Evolutionary conservation across 2,797 vertebrate genomes (phyloP).

Genomic region (Danio kyathit): DNA sequence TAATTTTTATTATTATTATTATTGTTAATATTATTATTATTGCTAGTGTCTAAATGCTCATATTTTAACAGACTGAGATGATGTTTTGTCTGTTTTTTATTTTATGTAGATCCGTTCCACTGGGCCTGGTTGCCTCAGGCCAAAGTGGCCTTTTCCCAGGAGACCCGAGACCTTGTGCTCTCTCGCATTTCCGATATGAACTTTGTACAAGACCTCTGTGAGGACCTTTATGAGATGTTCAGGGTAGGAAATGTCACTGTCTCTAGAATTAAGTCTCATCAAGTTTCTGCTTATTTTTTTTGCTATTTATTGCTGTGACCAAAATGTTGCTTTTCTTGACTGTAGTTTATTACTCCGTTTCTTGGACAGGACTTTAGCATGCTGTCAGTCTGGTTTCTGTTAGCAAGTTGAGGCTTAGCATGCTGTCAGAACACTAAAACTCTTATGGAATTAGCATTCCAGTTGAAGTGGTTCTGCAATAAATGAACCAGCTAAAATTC

Average conservation of each 20-base stretch:
- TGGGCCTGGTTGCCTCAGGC: slow-evolving; percentile 98
- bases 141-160: slow-evolving; percentile 95
- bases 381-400: slow-evolving; percentile 2
- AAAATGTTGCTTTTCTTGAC: slow-evolving; percentile 14
- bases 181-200: slow-evolving; percentile 96
- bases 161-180: slow-evolving; percentile 90
- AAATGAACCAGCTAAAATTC: neutral
- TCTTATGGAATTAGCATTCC: neutral
- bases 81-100: neutral
- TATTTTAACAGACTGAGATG: too few species aligned
- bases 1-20: too few species aligned
- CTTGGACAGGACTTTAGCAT: neutral
- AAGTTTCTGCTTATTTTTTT: neutral
- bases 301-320: neutral
- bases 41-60: too few species aligned
- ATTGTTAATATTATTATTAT: too few species aligned
- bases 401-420: slow-evolving; percentile 19
- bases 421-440: slow-evolving; percentile 19
- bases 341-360: slow-evolving; percentile 7
- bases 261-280: too few species aligned
- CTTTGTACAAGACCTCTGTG: slow-evolving; percentile 97
- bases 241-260: slow-evolving; percentile 77
- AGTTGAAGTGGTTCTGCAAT: slow-evolving; percentile 5
- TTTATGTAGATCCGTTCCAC: slow-evolving; percentile 91
- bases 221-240: slow-evolving; percentile 97